Base-by-base conservation (phyloP, 1,140 invertebrate genomes). In the Antheraea pernyi region DNA sequence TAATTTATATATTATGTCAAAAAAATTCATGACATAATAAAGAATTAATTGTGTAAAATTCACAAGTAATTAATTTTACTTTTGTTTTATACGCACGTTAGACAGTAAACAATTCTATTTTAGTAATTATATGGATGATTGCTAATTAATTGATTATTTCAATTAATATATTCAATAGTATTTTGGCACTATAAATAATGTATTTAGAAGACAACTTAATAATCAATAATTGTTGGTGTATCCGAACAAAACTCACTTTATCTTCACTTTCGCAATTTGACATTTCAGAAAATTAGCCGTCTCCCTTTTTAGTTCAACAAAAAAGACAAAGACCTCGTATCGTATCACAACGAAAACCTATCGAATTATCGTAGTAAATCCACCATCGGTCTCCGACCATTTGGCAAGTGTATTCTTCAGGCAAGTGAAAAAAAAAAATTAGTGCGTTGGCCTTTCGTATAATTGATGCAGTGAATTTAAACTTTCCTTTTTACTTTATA, bases 361-460 rank as follows among this genome's bases (percentile, higher is more conserved):
- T 42, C 39, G 39, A 42, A 42, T 53, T 53, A 16, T 53, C 46
- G 16, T 53, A 53, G 65, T 71, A 69, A 59, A 30, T 53, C 53
- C 13, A 59, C 10, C 53, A 73, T 65, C 71, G 69, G 67, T 68
- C 68, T 65, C 65, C 71, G 68, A 78, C 72, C 77, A 84, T 83
- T 86, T 83, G 79, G 75, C 77, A 82, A 79, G 72, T 53, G 11
- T 53, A 53, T 53, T 53, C 16, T 53, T 53, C 16, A 42, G 59
- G 59, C 81, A 85, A 83, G 86, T 88, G 79, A 86, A 84, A 90
- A 84, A 83, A 9, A 59, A 74, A 69, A 68, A n/a, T n/a, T 71
- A 84, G 82, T 85, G 86, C 84, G 85, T 88, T 86, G 18, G 18
- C 64, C 64, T 65, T 19, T 65, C 46, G 5, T 53, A 2, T 53